Conservation (phyloP, 1,140 invertebrate species). For the Dendrolimus punctatus region DNA sequence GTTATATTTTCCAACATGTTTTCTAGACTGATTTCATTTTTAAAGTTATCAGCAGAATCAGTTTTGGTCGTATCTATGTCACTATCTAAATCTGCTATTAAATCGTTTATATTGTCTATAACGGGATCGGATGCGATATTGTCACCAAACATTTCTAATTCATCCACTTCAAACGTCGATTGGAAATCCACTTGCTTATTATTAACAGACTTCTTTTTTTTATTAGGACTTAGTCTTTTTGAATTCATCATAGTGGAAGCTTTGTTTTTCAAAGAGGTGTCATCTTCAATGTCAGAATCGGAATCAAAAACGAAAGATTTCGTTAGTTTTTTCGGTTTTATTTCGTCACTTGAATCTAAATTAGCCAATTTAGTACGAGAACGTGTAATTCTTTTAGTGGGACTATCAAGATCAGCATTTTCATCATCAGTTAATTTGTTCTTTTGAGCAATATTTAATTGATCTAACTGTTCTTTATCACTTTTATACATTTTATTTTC, state of each 20-base stretch:
- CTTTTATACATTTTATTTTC: no score
- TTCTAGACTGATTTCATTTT: constrained; percentile 27
- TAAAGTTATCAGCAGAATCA: constrained; percentile 24
- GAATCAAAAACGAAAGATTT: constrained; percentile 20
- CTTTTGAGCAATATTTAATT: not conserved
- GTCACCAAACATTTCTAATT: constrained; percentile 47
- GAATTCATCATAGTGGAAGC: not conserved
- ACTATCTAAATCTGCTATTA: constrained; percentile 54
- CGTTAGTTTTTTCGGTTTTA: constrained; percentile 19
- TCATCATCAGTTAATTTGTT: not conserved
- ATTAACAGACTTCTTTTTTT: constrained; percentile 1
- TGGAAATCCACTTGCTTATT: constrained; percentile 8
- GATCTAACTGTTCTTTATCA: no score
- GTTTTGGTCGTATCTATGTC: constrained; percentile 41
- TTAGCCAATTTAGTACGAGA: not conserved
- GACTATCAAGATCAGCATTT: not conserved
- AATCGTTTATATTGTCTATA: constrained; percentile 52
- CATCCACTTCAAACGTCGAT: constrained; percentile 34
- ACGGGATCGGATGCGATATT: constrained; percentile 41
- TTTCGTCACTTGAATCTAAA: constrained; percentile 7
- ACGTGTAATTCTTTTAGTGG: constrained; percentile 2
- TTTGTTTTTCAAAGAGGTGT: constrained; percentile 1
- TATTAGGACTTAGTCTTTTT: constrained; percentile 1
- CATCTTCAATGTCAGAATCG: constrained; percentile 16
- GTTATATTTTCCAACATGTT: constrained; percentile 37